Evolutionary conservation across 2,797 vertebrate species (phyloP).

Genomic region (Thaleichthys pacificus): DNA sequence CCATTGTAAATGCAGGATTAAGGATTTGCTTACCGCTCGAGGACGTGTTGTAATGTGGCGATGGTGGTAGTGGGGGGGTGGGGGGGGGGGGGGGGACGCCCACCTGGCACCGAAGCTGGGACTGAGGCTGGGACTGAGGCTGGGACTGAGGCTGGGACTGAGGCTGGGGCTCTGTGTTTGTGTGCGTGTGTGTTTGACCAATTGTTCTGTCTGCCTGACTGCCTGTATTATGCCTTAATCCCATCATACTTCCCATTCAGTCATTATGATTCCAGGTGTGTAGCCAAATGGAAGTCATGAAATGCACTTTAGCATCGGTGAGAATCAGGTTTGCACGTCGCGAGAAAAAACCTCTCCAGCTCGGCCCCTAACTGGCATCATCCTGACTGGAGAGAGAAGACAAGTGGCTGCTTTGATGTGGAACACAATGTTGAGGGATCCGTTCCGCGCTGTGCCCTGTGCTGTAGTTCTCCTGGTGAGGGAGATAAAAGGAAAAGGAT

Average conservation of each 20-base stretch:
- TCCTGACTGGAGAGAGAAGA: slow-evolving; percentile 37
- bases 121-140: too few species aligned
- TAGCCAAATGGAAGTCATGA: slow-evolving; percentile 41
- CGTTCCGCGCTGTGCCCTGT: slow-evolving; percentile 37
- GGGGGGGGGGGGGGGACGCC: background rate
- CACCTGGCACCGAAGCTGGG: slow-evolving; percentile 3
- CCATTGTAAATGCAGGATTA: slow-evolving; percentile 63
- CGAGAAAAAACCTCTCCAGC: slow-evolving; percentile 14
- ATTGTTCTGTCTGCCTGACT: background rate
- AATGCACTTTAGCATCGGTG: slow-evolving; percentile 32
- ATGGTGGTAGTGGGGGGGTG: slow-evolving; percentile 49
- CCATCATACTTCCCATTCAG: slow-evolving; percentile 48
- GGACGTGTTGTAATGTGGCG: slow-evolving; percentile 57
- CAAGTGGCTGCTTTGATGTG: slow-evolving; percentile 47
- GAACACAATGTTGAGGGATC: slow-evolving; percentile 54
- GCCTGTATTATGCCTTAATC: slow-evolving; percentile 2
- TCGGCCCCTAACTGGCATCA: slow-evolving; percentile 30
- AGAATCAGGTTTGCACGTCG: slow-evolving; percentile 28
- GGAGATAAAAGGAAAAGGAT: slow-evolving; percentile 47
- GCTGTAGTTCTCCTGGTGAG: slow-evolving; percentile 39
- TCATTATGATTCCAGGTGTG: slow-evolving; percentile 56
- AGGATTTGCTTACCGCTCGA: slow-evolving; percentile 66
- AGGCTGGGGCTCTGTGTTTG: too few species aligned
- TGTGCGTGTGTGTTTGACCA: too few species aligned
- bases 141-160: background rate